Evolutionary conservation across 2,797 vertebrate genomes (phyloP).

Genomic region (Cossypha polioptera): DNA sequence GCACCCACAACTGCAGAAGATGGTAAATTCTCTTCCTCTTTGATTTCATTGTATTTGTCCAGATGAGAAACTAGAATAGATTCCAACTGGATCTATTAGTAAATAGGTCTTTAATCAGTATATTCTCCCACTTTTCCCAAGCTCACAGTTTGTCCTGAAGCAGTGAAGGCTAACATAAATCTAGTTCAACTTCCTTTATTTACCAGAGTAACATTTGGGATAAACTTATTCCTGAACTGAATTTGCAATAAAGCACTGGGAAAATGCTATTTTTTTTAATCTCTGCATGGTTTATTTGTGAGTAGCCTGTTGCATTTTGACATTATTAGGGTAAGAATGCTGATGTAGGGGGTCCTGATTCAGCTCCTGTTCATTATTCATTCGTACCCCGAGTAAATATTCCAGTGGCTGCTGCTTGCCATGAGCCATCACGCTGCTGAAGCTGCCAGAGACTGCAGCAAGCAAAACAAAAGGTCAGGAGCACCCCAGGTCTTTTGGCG

Average conservation of each 20-base stretch:
- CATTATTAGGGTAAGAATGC: neutral
- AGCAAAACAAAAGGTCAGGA: neutral
- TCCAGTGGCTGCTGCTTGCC: neutral
- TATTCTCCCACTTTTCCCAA: neutral
- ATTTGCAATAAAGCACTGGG: neutral
- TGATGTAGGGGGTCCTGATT: neutral
- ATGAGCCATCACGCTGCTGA: neutral
- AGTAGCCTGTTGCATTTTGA: neutral
- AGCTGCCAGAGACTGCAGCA: neutral
- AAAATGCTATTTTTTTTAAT: neutral
- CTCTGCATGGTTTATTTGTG: neutral
- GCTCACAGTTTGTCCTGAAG: neutral
- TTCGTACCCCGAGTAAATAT: neutral
- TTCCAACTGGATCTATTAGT: neutral
- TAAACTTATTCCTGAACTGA: neutral
- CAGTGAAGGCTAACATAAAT: neutral
- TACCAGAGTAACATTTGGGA: neutral
- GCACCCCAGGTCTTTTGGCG: neutral
- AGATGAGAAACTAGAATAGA: neutral
- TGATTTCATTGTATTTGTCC: neutral
- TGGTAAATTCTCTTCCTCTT: neutral
- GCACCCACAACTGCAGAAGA: neutral
- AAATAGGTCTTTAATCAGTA: neutral
- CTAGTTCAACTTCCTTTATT: neutral
- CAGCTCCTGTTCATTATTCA: neutral